phyloP scores from a whole-genome alignment of 2,113 vertebrate species.

The Gasterosteus nipponicus region DNA sequence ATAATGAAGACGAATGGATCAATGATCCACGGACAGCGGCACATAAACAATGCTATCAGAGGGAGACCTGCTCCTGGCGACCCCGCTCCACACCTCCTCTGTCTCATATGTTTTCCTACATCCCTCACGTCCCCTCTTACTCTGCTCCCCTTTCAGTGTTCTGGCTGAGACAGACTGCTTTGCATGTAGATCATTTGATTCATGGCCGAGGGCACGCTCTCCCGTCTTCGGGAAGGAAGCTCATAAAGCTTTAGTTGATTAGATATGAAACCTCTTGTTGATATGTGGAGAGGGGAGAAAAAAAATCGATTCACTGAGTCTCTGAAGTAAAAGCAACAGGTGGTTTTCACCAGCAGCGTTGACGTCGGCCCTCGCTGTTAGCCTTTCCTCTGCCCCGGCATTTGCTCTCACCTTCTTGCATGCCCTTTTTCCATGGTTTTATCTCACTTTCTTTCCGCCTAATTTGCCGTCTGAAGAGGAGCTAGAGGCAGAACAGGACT shows the following conservation, averaged over 20 bases:
- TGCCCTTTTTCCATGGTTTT: slow-evolving; percentile 62
- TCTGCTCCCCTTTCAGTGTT: slow-evolving; percentile 30
- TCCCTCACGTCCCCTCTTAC: slow-evolving; percentile 27
- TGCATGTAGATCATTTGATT: slow-evolving; percentile 46
- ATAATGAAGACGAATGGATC: slow-evolving; percentile 77
- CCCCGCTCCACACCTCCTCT: slow-evolving; percentile 10
- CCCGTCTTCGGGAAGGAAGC: slow-evolving; percentile 9
- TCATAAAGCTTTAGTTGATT: slow-evolving; percentile 13
- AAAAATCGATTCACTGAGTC: background rate
- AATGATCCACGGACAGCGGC: slow-evolving; percentile 64
- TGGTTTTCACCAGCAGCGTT: slow-evolving; percentile 5
- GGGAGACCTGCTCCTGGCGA: slow-evolving; percentile 41
- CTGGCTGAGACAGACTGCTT: slow-evolving; percentile 33
- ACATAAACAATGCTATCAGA: slow-evolving; percentile 68
- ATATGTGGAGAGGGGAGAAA: background rate
- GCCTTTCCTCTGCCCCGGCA: slow-evolving; percentile 26
- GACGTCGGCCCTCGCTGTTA: slow-evolving; percentile 43
- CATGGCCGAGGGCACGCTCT: slow-evolving; percentile 21
- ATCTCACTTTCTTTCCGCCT: slow-evolving; percentile 47
- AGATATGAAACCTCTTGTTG: background rate
- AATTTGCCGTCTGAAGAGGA: slow-evolving; percentile 61
- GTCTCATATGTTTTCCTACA: slow-evolving; percentile 29
- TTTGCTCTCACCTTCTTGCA: slow-evolving; percentile 44
- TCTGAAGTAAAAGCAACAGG: slow-evolving; percentile 23
- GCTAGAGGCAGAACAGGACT: slow-evolving; percentile 59